Evolutionary conservation across 2,888 invertebrate genomes (phyloP), one percentile per base, ranked within the genome.

Genomic region (Disparrhopalites patrizii): DNA sequence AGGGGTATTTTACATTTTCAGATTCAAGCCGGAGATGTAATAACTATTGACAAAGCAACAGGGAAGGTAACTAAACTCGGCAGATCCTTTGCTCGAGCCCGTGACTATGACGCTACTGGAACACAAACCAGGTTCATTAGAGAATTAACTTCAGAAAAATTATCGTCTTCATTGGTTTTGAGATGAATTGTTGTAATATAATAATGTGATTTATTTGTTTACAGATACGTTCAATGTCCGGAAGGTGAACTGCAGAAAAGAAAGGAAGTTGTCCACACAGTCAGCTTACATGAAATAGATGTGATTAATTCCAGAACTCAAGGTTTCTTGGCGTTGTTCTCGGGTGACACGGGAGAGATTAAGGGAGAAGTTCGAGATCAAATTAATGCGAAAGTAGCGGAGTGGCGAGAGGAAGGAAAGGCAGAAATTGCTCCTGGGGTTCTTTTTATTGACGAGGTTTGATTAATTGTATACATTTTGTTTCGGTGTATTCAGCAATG

Each of bases 391-490:
- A 98, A 95, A 79, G 93, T 99, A 0, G 90, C 92, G 0, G 99
- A 99, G 79, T 99, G 99, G 99, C 84, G 97, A 25, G 99, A 99
- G 79, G 99, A 99, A 79, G 98, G 98, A 1, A 99, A 99, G 79
- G 97, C 99, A 0, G 97, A 97, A 80, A 95, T 99, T 77, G 93
- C 97, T 36, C 98, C 99, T 0, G 99, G 99, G 0, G 98, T 97
- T 1, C 82, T 98, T 1, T 98, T 98, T 77, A 90, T 98, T 72
- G 97, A 98, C 78, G 97, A 98, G 83, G 93, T 88, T 43, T 23
- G 52, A 18, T 52, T n/a, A n/a, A n/a, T n/a, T n/a, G n/a, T n/a
- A n/a, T n/a, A n/a, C n/a, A n/a, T n/a, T n/a, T n/a, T n/a, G n/a
- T n/a, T n/a, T n/a, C n/a, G n/a, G 10, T 60, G 28, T 4, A 47